Evolutionary conservation across 2,888 invertebrate genomes (phyloP).

Genomic region (Dichetophora obliterata): DNA sequence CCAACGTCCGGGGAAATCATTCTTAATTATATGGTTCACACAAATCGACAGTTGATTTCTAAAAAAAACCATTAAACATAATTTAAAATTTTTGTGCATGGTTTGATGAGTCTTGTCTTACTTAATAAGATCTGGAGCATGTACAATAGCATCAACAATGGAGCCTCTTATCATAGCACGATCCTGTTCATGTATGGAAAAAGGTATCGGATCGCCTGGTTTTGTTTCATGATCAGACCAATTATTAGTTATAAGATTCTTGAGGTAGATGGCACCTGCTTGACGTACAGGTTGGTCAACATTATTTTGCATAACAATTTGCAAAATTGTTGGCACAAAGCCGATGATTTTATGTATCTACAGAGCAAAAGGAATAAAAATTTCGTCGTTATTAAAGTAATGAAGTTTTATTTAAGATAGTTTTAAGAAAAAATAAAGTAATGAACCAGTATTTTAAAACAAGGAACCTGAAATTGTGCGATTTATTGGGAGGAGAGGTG

Average conservation of each 20-base stretch:
- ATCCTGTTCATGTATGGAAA: constrained; percentile 96
- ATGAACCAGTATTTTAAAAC: no score
- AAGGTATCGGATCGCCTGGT: constrained; percentile 80
- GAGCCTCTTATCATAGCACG: constrained; percentile 91
- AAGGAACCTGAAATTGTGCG: no score
- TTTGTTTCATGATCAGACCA: constrained; percentile 90
- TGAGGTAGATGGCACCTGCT: constrained; percentile 96
- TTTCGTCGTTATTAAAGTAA: no score
- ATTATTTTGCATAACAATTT: constrained; percentile 92
- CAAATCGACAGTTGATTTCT: constrained; percentile 93
- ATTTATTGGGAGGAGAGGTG: no score
- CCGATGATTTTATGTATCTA: constrained; percentile 96
- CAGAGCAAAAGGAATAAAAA: constrained; percentile 42
- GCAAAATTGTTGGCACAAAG: constrained; percentile 92
- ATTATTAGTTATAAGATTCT: constrained; percentile 89
- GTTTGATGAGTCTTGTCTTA: constrained; percentile 51
- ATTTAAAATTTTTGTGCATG: not conserved
- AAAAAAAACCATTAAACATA: constrained; percentile 19
- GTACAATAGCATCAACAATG: constrained; percentile 95
- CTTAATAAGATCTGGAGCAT: constrained; percentile 90
- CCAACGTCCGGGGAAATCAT: constrained; percentile 96
- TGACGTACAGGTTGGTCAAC: constrained; percentile 93
- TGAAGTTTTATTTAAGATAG: no score
- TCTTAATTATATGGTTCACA: constrained; percentile 92
- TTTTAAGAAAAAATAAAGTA: no score